Evolutionary conservation across 2,888 invertebrate species (phyloP).

Genomic region (Caenorhabditis wallacei): DNA sequence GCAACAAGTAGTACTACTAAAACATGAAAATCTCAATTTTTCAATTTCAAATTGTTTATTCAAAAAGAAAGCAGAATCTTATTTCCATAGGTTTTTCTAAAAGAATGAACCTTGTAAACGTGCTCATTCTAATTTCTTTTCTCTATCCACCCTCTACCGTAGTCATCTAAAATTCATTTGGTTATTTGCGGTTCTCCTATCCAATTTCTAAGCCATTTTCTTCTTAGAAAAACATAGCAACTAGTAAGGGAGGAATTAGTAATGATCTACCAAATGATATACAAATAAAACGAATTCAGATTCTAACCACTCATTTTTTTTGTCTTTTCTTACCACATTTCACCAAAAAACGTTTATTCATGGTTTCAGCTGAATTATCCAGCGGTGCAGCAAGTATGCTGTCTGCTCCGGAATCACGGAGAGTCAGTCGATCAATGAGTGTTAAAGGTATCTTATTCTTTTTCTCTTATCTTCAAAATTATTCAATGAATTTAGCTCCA

Average conservation of each 20-base stretch:
- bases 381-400: slow-evolving; percentile 62
- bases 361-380: slow-evolving; percentile 59
- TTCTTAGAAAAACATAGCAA: slow-evolving; percentile 47
- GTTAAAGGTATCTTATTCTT: slow-evolving; percentile 41
- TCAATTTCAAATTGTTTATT: no score
- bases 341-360: neutral
- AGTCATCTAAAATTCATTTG: slow-evolving; percentile 40
- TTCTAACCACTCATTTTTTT: slow-evolving; percentile 26
- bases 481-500: slow-evolving; percentile 30
- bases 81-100: no score
- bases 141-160: slow-evolving; percentile 47
- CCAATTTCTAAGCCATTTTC: slow-evolving; percentile 14
- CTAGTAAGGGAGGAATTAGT: slow-evolving; percentile 43
- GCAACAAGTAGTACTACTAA: no score
- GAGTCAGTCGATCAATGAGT: slow-evolving; percentile 66
- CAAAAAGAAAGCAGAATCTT: no score
- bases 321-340: neutral
- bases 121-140: slow-evolving; percentile 25
- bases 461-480: neutral
- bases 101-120: no score
- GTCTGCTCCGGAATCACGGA: slow-evolving; percentile 59
- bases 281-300: slow-evolving; percentile 34
- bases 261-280: slow-evolving; percentile 61
- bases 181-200: slow-evolving; percentile 32
- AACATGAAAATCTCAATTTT: no score